A percentile compares a stretch with the other conserved stretches of the same genome.
Evolutionary conservation across 2,113 vertebrate genomes (phyloP).

Genomic region (Progne subis): DNA sequence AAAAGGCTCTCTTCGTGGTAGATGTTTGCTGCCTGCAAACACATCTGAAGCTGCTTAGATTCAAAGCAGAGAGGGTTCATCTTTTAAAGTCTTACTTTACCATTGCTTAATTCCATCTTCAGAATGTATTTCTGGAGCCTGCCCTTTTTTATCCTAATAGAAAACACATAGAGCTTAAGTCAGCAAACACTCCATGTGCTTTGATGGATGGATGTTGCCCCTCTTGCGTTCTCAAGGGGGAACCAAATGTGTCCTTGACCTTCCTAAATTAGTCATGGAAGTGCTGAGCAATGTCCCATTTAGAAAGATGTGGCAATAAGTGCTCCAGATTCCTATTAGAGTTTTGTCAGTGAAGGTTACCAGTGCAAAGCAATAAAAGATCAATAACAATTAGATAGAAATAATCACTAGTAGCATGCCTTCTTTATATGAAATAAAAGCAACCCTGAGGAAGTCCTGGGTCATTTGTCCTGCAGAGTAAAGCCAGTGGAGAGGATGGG

Average conservation of each 20-base stretch:
- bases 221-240: background rate
- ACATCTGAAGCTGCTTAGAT: background rate
- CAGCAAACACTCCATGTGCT: background rate
- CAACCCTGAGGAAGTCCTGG: background rate
- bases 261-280: background rate
- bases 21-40: background rate
- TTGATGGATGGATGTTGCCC: background rate
- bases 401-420: background rate
- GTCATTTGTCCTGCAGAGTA: background rate
- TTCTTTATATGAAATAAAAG: background rate
- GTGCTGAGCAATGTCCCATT: constrained; percentile 29
- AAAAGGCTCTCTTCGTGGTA: background rate
- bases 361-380: constrained; percentile 6
- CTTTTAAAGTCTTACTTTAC: background rate
- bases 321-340: constrained; percentile 28
- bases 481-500: background rate
- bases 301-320: constrained; percentile 15
- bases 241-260: background rate
- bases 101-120: background rate
- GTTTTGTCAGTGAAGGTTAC: constrained; percentile 27
- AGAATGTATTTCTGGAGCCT: background rate
- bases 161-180: background rate
- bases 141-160: background rate
- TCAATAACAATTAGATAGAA: constrained; percentile 51
- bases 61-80: background rate